These are phyloP conservation scores for Caenorhabditis brenneri DNA, from an alignment of 1,140 invertebrate genomes.

Conservation along the genomic window DNA sequence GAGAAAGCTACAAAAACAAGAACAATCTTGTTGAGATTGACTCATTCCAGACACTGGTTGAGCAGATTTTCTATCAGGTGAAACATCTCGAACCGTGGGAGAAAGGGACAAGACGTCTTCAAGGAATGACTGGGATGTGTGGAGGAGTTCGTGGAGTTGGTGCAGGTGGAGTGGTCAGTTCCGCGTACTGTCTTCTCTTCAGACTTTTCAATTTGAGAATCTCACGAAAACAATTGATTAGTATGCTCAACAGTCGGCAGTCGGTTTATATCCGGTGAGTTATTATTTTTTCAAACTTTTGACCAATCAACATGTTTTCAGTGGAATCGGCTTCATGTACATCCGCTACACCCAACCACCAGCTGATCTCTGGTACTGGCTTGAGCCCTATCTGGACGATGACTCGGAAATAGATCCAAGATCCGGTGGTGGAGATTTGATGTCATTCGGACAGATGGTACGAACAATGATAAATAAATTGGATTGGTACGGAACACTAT, in stretches of 20 bases:
- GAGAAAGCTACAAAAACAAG: conserved; percentile 83
- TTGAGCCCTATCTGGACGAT: conserved; percentile 84
- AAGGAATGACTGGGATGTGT: conserved; percentile 77
- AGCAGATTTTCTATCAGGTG: conserved; percentile 98
- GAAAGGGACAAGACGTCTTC: conserved; percentile 92
- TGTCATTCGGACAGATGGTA: conserved; percentile 89
- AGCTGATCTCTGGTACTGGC: conserved; percentile 93
- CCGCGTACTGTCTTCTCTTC: conserved; percentile 95
- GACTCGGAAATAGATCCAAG: conserved; percentile 85
- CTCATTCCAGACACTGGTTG: conserved; percentile 98
- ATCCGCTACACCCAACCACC: conserved; percentile 94
- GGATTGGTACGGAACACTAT: conserved; percentile 96
- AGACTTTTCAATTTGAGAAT: conserved; percentile 95
- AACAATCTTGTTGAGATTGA: conserved; percentile 92
- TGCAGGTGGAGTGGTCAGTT: conserved; percentile 97
- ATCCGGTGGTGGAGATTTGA: conserved; percentile 90
- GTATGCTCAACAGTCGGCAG: conserved; percentile 90
- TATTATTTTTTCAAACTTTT: too few relatives aligned
- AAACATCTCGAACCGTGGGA: conserved; percentile 99
- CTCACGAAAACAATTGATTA: conserved; percentile 93
- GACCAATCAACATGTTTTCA: not conserved
- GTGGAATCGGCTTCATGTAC: conserved; percentile 94
- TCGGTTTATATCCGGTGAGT: conserved; percentile 86
- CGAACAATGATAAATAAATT: conserved; percentile 93
- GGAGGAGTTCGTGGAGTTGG: conserved; percentile 82